A percentile compares a stretch with the other conserved stretches of the same genome.
These are phyloP conservation scores for Eupithecia pulchellata DNA, from an alignment of 2,888 invertebrate species.

Conservation along the genomic window DNA sequence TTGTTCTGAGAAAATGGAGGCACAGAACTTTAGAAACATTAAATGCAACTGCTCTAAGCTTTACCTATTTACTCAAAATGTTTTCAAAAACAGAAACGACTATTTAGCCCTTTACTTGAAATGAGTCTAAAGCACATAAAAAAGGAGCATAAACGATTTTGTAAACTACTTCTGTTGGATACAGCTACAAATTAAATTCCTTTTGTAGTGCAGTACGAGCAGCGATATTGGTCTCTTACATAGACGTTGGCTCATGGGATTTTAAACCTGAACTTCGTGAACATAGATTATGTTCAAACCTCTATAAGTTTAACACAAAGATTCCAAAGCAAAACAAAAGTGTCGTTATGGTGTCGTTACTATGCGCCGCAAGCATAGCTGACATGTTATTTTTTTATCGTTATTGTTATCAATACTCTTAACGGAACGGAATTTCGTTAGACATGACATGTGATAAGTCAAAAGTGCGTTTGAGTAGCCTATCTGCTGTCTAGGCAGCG, in stretches of 20 bases:
- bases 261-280: neutral
- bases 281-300: neutral
- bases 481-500: neutral
- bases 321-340: neutral
- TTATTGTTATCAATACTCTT: neutral
- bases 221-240: neutral
- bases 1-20: no score
- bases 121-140: neutral
- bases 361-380: neutral
- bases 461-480: neutral
- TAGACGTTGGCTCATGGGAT: neutral
- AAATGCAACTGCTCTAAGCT: neutral
- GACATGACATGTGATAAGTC: neutral
- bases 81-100: neutral
- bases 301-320: neutral
- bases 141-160: neutral
- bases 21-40: no score
- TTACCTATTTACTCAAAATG: neutral
- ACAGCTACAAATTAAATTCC: conserved; percentile 7
- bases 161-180: neutral
- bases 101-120: neutral
- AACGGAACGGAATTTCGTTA: neutral
- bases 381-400: neutral
- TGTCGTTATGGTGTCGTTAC: neutral
- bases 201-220: neutral